A percentile compares a stretch with the other conserved stretches of the same genome.
phyloP scores from a whole-genome alignment of 2,888 invertebrate species.

The Hedychridium roseum region DNA sequence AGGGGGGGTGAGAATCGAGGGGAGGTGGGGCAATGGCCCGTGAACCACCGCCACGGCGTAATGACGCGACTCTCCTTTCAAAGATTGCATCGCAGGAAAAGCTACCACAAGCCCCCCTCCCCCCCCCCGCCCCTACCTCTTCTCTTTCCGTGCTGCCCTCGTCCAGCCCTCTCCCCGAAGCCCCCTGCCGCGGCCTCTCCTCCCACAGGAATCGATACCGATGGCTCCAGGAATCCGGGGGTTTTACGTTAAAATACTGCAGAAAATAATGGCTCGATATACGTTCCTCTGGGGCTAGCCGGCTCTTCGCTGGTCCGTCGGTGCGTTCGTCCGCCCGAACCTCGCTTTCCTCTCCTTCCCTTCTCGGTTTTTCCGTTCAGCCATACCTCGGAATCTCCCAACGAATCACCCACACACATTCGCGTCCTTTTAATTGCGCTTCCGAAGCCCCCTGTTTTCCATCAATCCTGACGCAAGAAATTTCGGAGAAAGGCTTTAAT shows the following conservation, averaged over 20 bases:
- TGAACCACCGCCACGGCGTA: slow-evolving; percentile 61
- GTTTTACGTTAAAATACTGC: slow-evolving; percentile 55
- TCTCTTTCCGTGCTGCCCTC: slow-evolving; percentile 14
- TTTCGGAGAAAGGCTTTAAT: too few species aligned
- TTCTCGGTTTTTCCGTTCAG: slow-evolving; percentile 3
- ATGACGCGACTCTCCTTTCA: slow-evolving; percentile 64
- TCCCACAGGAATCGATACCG: slow-evolving; percentile 53
- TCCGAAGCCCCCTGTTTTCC: too few species aligned
- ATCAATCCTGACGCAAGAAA: too few species aligned
- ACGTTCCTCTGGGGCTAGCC: slow-evolving; percentile 26
- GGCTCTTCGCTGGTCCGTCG: slow-evolving; percentile 20
- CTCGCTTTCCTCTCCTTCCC: slow-evolving; percentile 21
- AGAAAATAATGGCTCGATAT: slow-evolving; percentile 51
- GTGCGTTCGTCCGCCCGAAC: too few species aligned
- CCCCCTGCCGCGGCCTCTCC: slow-evolving; percentile 28
- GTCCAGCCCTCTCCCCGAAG: slow-evolving; percentile 21
- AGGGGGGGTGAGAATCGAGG: too few species aligned
- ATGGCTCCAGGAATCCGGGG: slow-evolving; percentile 53
- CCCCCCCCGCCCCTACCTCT: slow-evolving; percentile 12
- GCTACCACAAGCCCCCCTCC: slow-evolving; percentile 55
- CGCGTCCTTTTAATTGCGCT: too few species aligned
- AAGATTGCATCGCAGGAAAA: slow-evolving; percentile 64
- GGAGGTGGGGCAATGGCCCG: slow-evolving; percentile 60
- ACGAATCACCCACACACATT: too few species aligned
- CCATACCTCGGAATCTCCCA: slow-evolving; percentile 11